These are phyloP conservation scores for Copidosoma aretas DNA, from an alignment of 2,888 invertebrate species.

Conservation along the genomic window DNA sequence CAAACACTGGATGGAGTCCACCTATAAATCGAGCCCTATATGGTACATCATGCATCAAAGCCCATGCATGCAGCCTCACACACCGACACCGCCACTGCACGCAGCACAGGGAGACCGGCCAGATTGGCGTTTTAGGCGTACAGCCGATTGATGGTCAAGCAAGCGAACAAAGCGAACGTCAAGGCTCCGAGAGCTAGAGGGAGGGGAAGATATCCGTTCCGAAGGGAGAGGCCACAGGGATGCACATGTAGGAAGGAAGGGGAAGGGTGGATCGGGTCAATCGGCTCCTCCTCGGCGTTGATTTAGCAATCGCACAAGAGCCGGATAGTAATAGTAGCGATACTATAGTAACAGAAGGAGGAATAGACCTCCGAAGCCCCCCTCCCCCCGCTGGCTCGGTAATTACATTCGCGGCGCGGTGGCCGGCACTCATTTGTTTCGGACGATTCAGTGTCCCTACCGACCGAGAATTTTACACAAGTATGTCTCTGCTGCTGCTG, in stretches of 20 bases:
- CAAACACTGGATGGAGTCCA: not conserved
- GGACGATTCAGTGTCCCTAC: constrained; percentile 50
- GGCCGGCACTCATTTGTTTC: constrained; percentile 57
- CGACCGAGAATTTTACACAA: constrained; percentile 54
- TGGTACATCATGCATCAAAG: too few relatives aligned
- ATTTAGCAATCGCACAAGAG: constrained; percentile 49
- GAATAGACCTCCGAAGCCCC: not conserved
- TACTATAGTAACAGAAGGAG: too few relatives aligned
- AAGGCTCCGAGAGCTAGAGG: not conserved
- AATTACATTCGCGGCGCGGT: constrained; percentile 55
- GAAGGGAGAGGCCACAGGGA: not conserved
- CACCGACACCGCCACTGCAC: not conserved
- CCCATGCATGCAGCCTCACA: too few relatives aligned
- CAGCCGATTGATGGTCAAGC: constrained; percentile 23
- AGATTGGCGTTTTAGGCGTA: not conserved
- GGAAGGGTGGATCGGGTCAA: constrained; percentile 45
- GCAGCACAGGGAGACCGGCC: not conserved
- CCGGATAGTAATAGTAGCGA: not conserved
- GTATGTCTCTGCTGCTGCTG: too few relatives aligned
- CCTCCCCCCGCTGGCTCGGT: constrained; percentile 40
- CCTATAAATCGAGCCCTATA: not conserved
- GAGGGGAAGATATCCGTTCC: not conserved
- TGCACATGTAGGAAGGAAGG: too few relatives aligned
- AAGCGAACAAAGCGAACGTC: constrained; percentile 26
- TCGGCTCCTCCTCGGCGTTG: constrained; percentile 49